Conservation (phyloP, 2,797 vertebrate genomes). For the Peromyscus melanophrys region DNA sequence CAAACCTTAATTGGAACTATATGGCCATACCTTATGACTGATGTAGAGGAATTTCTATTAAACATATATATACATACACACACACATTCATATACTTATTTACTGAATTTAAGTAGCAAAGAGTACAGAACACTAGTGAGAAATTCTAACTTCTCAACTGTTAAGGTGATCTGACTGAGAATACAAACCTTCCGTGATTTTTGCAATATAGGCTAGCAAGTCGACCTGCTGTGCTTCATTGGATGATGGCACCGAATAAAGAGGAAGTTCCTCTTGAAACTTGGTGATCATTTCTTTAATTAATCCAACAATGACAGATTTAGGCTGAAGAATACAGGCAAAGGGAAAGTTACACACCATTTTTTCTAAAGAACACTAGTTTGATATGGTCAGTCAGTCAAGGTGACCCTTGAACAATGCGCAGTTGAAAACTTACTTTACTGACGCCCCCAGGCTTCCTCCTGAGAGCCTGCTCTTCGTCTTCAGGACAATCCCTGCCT, state of each 20-base stretch:
- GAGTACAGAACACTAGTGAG: background rate
- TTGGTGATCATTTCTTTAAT: conserved; percentile 95
- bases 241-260: conserved; percentile 90
- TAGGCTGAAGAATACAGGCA: conserved; percentile 92
- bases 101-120: conserved; percentile 48
- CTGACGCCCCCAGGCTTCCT: background rate
- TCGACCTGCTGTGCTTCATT: conserved; percentile 91
- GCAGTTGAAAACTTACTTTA: background rate
- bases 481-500: background rate
- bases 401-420: background rate
- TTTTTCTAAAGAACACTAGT: conserved; percentile 31
- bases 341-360: conserved; percentile 63
- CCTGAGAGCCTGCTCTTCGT: background rate
- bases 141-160: conserved; percentile 18
- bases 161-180: conserved; percentile 13
- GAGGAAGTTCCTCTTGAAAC: conserved; percentile 96
- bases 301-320: conserved; percentile 93
- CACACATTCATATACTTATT: background rate
- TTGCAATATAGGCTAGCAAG: conserved; percentile 94
- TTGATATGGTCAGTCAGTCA: background rate
- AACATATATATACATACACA: background rate
- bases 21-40: conserved; percentile 4
- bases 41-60: background rate
- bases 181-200: conserved; percentile 93
- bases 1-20: conserved; percentile 22